Evolutionary conservation across 2,888 invertebrate species (phyloP), one percentile per base, ranked within the genome.

Genomic region (Gandaritis pyraliata): DNA sequence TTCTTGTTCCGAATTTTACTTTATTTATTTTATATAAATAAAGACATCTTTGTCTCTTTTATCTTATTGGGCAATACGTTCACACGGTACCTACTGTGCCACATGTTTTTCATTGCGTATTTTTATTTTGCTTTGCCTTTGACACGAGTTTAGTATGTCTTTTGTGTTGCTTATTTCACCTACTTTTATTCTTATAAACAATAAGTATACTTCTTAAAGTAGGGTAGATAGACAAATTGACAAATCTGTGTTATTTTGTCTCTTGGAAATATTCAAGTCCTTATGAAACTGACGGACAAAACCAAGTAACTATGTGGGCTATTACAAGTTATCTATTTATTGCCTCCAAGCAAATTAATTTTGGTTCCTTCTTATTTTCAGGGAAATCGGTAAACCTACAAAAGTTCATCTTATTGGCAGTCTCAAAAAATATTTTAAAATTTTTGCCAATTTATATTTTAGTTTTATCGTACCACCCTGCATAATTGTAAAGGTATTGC

Each of bases 51-150:
- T 85, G 82, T 85, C 70, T 80, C 74, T 81, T 80, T 81, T 82
- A 81, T 85, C 81, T 74, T 71, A 81, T 80, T 82, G 75, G 72
- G 70, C 80, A 84, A 82, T 81, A 83, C 80, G 81, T 90, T 91
- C 91, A 88, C 90, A 91, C 90, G 90, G 83, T 81, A 75, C 72
- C 1, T 11, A 33, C 23, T 67, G 67, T 64, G 79, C 88, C 91
- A 90, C 85, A 90, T 90, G 90, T 88, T 88, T 85, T 85, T 84
- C 83, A 84, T 80, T 82, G 86, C 84, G 81, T 78, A 75, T 85
- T 84, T 85, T 86, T 84, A 82, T 86, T 89, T 87, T 87, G 76
- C 83, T 81, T 80, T 83, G 83, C n/a, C 78, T 83, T 83, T 76
- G 71, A 75, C 73, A 78, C 54, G 54, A 33, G 60, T 56, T 62